Conservation (phyloP, 2,113 vertebrate species). For the Malurus cyaneus region DNA sequence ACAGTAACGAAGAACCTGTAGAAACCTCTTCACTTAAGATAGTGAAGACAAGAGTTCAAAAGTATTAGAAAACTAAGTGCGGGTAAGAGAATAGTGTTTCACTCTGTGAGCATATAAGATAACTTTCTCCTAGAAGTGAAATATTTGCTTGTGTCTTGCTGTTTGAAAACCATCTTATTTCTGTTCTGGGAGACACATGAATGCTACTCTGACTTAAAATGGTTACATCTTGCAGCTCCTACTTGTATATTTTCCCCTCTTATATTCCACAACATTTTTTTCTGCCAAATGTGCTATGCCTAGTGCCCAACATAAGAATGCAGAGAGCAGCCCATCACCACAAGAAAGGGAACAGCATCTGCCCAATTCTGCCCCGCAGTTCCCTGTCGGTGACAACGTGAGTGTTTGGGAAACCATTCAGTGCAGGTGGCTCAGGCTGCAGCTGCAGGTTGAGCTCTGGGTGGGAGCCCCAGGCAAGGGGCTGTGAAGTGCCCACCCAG, state of each 20-base stretch:
- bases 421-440: too few species aligned
- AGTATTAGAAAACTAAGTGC: neutral
- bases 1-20: neutral
- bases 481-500: accelerated
- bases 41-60: neutral
- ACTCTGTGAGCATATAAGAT: neutral
- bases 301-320: neutral
- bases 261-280: neutral
- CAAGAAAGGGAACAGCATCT: neutral
- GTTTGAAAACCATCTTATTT: neutral
- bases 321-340: neutral
- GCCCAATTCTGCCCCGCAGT: neutral
- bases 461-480: neutral
- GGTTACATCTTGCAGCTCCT: neutral
- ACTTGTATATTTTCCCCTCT: neutral
- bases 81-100: neutral
- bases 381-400: neutral
- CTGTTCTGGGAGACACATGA: neutral
- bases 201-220: neutral
- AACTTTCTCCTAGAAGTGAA: neutral
- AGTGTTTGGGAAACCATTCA: neutral
- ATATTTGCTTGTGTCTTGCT: neutral
- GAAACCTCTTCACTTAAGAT: neutral
- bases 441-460: neutral
- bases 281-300: neutral